These are phyloP conservation scores for Zosterops japonicus DNA, from an alignment of 2,113 vertebrate species.

Conservation along the genomic window DNA sequence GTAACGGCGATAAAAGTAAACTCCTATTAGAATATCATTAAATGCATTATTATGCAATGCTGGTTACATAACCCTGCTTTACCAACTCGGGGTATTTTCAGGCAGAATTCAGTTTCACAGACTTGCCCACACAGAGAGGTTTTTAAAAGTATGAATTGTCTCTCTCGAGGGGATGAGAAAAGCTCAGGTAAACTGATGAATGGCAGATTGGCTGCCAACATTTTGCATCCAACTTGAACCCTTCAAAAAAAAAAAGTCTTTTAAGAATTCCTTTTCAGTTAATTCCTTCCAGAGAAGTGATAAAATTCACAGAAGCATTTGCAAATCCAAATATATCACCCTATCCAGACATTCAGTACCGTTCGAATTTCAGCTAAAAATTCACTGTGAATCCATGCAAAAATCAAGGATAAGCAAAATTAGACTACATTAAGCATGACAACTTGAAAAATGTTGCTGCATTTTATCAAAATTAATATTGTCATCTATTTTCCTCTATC, in stretches of 20 bases:
- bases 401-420: constrained; percentile 1
- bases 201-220: not conserved
- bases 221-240: not conserved
- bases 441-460: not conserved
- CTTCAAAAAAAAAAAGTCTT: not conserved
- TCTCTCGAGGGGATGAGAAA: not conserved
- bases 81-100: not conserved
- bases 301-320: not conserved
- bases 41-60: constrained; percentile 30
- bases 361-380: not conserved
- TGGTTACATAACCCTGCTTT: constrained; percentile 28
- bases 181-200: not conserved
- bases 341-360: not conserved
- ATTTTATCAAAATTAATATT: not conserved
- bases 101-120: constrained; percentile 13
- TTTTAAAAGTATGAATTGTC: not conserved
- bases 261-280: not conserved
- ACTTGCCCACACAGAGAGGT: not conserved
- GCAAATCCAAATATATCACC: constrained; percentile 16
- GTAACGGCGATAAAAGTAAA: constrained; percentile 28
- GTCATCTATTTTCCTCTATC: not conserved
- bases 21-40: constrained; percentile 4
- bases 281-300: not conserved
- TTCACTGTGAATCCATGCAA: not conserved
- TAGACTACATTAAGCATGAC: not conserved